Percentiles rank a stretch among this genome's conserved stretches.
phyloP scores from a whole-genome alignment of 2,113 vertebrate genomes.

The Genyomyrus donnyi region DNA sequence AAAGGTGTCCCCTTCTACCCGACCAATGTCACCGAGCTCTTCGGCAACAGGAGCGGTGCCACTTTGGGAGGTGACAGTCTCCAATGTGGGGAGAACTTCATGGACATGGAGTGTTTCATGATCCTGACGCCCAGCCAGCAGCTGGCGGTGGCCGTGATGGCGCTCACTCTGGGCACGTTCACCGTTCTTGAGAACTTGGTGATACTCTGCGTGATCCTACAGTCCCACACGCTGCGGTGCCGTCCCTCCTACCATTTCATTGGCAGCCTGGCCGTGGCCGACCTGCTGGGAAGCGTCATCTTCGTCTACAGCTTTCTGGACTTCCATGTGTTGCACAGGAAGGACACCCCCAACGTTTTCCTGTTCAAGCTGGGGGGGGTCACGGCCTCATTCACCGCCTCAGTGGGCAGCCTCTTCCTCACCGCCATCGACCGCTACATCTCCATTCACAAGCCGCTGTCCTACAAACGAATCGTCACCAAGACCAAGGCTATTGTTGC shows the following conservation, averaged over 20 bases:
- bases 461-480: slow-evolving; percentile 95
- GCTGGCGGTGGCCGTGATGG: slow-evolving; percentile 85
- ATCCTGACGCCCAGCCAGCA: slow-evolving; percentile 95
- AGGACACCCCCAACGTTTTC: slow-evolving; percentile 91
- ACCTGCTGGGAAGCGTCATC: slow-evolving; percentile 93
- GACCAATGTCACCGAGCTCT: slow-evolving; percentile 81
- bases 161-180: slow-evolving; percentile 91
- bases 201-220: slow-evolving; percentile 88
- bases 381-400: slow-evolving; percentile 93
- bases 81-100: slow-evolving; percentile 96
- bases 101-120: slow-evolving; percentile 99
- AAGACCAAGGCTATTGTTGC: slow-evolving; percentile 94
- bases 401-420: slow-evolving; percentile 94
- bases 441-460: slow-evolving; percentile 90
- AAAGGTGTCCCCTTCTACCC: slow-evolving; percentile 73
- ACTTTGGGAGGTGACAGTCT: slow-evolving; percentile 77
- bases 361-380: slow-evolving; percentile 96
- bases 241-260: slow-evolving; percentile 97
- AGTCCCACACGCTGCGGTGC: slow-evolving; percentile 87
- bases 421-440: slow-evolving; percentile 97
- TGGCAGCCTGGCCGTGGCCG: slow-evolving; percentile 89
- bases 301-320: slow-evolving; percentile 98
- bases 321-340: slow-evolving; percentile 96
- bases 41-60: slow-evolving; percentile 77
- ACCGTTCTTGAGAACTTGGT: slow-evolving; percentile 94